phyloP scores from a whole-genome alignment of 92 coral and sea anemone species.

The Paramuricea clavata region DNA sequence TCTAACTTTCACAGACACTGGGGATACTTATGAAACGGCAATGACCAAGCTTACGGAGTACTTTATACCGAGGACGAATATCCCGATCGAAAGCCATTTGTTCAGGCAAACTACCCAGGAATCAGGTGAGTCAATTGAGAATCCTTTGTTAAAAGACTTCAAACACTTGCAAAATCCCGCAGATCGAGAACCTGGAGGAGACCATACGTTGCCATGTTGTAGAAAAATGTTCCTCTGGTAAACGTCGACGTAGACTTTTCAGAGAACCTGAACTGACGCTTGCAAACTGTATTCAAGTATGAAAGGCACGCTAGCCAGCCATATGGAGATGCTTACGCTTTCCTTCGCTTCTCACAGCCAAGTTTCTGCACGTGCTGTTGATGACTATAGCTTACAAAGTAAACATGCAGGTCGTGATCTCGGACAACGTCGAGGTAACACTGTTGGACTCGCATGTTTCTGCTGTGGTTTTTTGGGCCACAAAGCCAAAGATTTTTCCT shows the following conservation, averaged over 20 bases:
- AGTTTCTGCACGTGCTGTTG: neutral
- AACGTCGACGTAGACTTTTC: constrained; percentile 36
- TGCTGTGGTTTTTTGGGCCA: constrained; percentile 51
- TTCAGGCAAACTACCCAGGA: constrained; percentile 38
- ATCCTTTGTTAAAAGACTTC: constrained; percentile 16
- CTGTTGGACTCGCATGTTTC: constrained; percentile 19
- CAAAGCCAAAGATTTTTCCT: constrained; percentile 35
- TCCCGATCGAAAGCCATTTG: constrained; percentile 37
- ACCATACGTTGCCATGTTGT: constrained; percentile 37
- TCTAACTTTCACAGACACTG: constrained; percentile 1
- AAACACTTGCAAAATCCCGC: constrained; percentile 35
- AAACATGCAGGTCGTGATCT: neutral
- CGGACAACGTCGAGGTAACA: neutral
- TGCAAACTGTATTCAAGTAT: constrained; percentile 1
- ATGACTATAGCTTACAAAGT: constrained; percentile 12
- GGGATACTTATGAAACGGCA: too few species aligned
- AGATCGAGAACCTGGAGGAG: constrained; percentile 31
- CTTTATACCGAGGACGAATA: constrained; percentile 31
- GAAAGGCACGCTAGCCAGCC: constrained; percentile 23
- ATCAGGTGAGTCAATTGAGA: constrained; percentile 19
- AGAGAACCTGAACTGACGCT: constrained; percentile 42
- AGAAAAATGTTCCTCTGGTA: constrained; percentile 40
- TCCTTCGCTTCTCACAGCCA: neutral
- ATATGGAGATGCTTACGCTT: constrained; percentile 28
- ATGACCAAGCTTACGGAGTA: constrained; percentile 36